Percentiles rank a stretch among this genome's conserved stretches.
phyloP scores from a whole-genome alignment of 2,888 invertebrate genomes.

The Drosophila neutralis region DNA sequence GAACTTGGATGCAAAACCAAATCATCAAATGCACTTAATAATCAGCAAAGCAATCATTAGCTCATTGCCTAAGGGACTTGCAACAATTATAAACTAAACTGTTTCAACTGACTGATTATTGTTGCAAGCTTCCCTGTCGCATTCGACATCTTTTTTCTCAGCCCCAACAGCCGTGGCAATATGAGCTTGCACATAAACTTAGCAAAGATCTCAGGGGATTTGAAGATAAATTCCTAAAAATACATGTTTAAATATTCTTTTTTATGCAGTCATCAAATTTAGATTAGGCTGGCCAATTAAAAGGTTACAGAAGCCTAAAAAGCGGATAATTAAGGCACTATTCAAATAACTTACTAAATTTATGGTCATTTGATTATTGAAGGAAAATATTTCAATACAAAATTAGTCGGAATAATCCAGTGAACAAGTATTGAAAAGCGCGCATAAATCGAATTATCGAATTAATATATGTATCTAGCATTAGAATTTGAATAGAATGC shows the following conservation, averaged over 20 bases:
- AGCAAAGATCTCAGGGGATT: constrained; percentile 3
- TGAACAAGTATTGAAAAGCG: constrained; percentile 20
- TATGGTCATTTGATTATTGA: not conserved
- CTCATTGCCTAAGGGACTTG: not conserved
- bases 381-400: not conserved
- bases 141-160: not conserved
- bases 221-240: constrained; percentile 1
- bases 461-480: not conserved
- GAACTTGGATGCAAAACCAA: constrained; percentile 61
- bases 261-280: not conserved
- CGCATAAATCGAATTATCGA: constrained; percentile 4
- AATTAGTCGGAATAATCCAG: not conserved
- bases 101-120: not conserved
- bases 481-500: constrained; percentile 10
- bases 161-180: not conserved
- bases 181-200: constrained; percentile 5
- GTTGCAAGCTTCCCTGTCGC: no score
- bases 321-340: not conserved
- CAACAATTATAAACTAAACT: not conserved
- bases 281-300: not conserved
- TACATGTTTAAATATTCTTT: constrained; percentile 4
- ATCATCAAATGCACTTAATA: constrained; percentile 7
- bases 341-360: not conserved
- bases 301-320: not conserved
- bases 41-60: not conserved